These are phyloP conservation scores for Tapirus terrestris DNA, from an alignment of 2,113 vertebrate species.

Conservation along the genomic window DNA sequence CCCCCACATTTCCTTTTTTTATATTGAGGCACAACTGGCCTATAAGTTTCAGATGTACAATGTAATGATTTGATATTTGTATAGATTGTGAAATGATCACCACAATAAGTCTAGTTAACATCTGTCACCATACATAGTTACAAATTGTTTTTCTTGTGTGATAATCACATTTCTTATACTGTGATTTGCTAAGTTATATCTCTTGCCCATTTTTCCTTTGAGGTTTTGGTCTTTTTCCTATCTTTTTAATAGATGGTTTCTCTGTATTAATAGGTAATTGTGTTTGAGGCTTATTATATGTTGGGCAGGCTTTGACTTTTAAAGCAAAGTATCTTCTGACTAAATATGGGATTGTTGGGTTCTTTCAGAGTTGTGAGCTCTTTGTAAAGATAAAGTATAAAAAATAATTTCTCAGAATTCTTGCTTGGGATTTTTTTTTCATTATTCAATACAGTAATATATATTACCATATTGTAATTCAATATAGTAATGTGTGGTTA, in stretches of 20 bases:
- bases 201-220: not conserved
- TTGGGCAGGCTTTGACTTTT: not conserved
- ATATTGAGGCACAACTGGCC: not conserved
- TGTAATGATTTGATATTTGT: not conserved
- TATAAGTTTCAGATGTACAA: not conserved
- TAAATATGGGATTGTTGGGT: not conserved
- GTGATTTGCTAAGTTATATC: not conserved
- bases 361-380: not conserved
- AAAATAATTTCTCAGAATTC: not conserved
- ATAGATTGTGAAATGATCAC: not conserved
- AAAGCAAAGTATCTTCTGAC: not conserved
- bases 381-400: not conserved
- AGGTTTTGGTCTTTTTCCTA: not conserved
- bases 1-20: not conserved
- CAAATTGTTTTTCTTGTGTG: not conserved
- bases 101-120: not conserved
- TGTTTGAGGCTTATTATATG: not conserved
- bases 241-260: not conserved
- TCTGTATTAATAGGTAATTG: not conserved
- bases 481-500: not conserved
- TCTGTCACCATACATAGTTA: not conserved
- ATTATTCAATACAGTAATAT: not conserved
- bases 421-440: not conserved
- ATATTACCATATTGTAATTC: no score
- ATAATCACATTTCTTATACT: not conserved